Conservation (phyloP, 2,888 invertebrate genomes). For the Mechanitis messenoides region DNA sequence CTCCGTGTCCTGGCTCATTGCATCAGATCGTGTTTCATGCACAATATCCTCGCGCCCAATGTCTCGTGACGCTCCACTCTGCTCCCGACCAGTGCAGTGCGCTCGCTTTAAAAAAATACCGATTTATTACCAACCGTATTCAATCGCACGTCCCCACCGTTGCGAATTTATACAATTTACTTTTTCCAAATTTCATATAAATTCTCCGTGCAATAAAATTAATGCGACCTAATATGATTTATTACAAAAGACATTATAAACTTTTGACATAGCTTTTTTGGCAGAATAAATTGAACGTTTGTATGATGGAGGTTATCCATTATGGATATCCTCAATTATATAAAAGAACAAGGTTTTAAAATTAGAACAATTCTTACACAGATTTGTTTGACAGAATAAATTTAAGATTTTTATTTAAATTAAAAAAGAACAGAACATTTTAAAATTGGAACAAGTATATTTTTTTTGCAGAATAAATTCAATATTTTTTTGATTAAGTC, state of each 20-base stretch:
- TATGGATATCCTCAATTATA: background rate
- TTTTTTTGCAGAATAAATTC: too few species aligned
- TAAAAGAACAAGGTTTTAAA: too few species aligned
- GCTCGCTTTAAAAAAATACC: constrained; percentile 61
- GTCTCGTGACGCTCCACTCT: constrained; percentile 53
- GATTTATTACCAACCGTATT: constrained; percentile 57
- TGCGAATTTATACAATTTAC: constrained; percentile 39
- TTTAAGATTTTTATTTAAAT: too few species aligned
- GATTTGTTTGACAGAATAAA: too few species aligned
- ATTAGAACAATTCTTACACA: too few species aligned
- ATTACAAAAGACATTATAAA: constrained; percentile 17
- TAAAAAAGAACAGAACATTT: too few species aligned
- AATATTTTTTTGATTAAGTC: too few species aligned
- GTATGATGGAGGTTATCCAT: background rate
- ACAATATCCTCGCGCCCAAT: constrained; percentile 62
- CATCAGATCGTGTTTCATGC: constrained; percentile 62
- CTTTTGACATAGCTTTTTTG: background rate
- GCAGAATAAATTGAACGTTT: background rate
- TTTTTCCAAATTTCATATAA: constrained; percentile 38
- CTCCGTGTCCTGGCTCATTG: constrained; percentile 23
- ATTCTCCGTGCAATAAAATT: constrained; percentile 37
- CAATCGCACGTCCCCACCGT: constrained; percentile 48
- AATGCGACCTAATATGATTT: constrained; percentile 23
- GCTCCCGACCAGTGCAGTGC: too few species aligned
- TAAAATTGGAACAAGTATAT: too few species aligned